phyloP scores from a whole-genome alignment of 2,888 invertebrate species.

The Chaitophorus viminalis region DNA sequence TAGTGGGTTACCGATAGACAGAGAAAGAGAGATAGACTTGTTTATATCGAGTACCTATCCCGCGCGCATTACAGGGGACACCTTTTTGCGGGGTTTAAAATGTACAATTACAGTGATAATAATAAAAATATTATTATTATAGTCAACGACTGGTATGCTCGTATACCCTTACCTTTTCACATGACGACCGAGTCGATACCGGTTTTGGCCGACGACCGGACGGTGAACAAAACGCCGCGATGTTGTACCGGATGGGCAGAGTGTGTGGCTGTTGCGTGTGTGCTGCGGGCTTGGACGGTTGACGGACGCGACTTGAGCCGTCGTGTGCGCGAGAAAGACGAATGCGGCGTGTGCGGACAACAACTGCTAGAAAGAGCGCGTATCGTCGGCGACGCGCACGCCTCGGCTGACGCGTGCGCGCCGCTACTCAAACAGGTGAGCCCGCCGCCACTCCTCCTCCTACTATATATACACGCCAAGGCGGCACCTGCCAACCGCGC shows the following conservation, averaged over 20 bases:
- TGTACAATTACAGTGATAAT: no score
- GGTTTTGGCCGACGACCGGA: background rate
- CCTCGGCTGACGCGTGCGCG: conserved; percentile 41
- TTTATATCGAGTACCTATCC: no score
- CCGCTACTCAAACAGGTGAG: conserved; percentile 43
- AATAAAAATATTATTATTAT: no score
- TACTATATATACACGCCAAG: background rate
- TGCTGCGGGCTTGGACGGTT: background rate
- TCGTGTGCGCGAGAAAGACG: background rate
- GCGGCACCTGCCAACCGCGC: background rate
- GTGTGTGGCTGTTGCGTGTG: background rate
- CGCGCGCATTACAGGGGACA: no score
- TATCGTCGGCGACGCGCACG: conserved; percentile 22
- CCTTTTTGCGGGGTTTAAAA: no score
- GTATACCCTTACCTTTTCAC: no score
- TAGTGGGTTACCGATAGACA: no score
- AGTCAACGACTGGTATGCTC: no score
- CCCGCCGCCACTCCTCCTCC: background rate
- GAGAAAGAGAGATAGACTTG: no score
- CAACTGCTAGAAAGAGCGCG: background rate
- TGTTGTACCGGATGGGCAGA: background rate
- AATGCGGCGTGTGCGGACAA: conserved; percentile 21
- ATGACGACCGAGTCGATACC: background rate
- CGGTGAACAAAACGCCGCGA: background rate
- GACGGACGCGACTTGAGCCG: background rate